phyloP scores from a whole-genome alignment of 2,888 invertebrate species.

The Cerastoderma edule region DNA sequence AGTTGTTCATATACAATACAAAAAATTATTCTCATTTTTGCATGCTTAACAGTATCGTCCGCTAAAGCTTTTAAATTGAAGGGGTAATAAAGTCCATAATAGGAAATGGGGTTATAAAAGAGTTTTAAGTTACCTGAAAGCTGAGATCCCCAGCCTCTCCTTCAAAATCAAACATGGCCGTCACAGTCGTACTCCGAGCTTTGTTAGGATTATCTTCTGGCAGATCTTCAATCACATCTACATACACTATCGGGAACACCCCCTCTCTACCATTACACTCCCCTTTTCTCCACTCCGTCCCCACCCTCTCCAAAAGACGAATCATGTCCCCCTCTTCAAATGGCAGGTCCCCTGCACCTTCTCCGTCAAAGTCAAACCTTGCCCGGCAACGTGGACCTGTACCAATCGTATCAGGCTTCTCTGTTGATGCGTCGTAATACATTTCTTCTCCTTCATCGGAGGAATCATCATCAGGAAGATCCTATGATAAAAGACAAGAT shows the following conservation, averaged over 20 bases:
- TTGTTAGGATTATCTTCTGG: conserved; percentile 42
- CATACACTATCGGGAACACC: conserved; percentile 84
- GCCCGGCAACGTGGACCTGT: conserved; percentile 78
- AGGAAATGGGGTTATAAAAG: too few relatives aligned
- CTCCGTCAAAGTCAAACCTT: conserved; percentile 80
- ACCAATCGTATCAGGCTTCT: conserved; percentile 61
- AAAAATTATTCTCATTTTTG: too few relatives aligned
- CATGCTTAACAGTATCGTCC: too few relatives aligned
- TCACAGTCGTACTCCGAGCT: conserved; percentile 32
- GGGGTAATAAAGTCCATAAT: too few relatives aligned
- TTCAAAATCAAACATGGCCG: conserved; percentile 71
- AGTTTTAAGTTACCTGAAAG: conserved; percentile 75
- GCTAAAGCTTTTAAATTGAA: too few relatives aligned
- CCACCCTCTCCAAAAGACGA: conserved; percentile 63
- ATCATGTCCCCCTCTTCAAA: conserved; percentile 80
- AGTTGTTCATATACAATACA: too few relatives aligned
- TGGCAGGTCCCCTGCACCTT: conserved; percentile 72
- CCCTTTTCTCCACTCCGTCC: conserved; percentile 80
- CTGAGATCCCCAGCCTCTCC: conserved; percentile 71
- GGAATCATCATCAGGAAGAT: conserved; percentile 26
- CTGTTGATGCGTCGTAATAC: conserved; percentile 43
- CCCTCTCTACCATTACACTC: conserved; percentile 75
- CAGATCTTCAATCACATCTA: conserved; percentile 81
- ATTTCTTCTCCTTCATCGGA: conserved; percentile 38
- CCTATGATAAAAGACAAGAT: conserved; percentile 25